Evolutionary conservation across 2,888 invertebrate genomes (phyloP).

Genomic region (Amaurobius ferox): DNA sequence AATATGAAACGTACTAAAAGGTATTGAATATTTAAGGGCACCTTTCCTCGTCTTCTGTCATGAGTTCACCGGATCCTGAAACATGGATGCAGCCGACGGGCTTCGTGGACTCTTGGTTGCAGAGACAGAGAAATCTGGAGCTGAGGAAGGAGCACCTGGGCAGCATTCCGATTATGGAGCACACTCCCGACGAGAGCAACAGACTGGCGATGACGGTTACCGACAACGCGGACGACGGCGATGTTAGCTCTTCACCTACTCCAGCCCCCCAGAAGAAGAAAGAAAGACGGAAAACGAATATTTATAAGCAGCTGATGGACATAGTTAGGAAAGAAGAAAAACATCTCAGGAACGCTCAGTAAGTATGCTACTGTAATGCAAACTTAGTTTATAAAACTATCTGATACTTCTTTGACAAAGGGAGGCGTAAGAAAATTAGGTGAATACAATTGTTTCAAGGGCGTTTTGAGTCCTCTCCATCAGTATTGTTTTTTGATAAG

Average conservation of each 20-base stretch:
- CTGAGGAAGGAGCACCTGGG: not conserved
- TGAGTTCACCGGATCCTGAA: constrained; percentile 43
- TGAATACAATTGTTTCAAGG: too few relatives aligned
- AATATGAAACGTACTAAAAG: too few relatives aligned
- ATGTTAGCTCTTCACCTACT: constrained; percentile 30
- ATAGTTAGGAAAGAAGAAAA: constrained; percentile 63
- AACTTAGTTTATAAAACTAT: too few relatives aligned
- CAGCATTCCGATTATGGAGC: not conserved
- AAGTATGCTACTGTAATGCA: too few relatives aligned
- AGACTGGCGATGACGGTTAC: not conserved
- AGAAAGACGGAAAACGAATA: constrained; percentile 44
- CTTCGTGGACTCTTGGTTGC: constrained; percentile 37
- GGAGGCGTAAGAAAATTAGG: too few relatives aligned
- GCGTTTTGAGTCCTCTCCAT: too few relatives aligned
- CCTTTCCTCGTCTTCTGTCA: constrained; percentile 33
- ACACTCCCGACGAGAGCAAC: not conserved
- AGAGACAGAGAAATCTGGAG: constrained; percentile 15
- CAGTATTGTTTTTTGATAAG: too few relatives aligned
- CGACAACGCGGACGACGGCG: constrained; percentile 22
- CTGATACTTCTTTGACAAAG: too few relatives aligned
- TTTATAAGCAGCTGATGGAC: constrained; percentile 67
- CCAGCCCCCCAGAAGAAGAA: constrained; percentile 32
- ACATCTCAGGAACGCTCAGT: constrained; percentile 48
- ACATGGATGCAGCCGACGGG: constrained; percentile 19
- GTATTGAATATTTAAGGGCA: constrained; percentile 13